phyloP scores from a whole-genome alignment of 2,113 vertebrate species.

The Syrrhaptes paradoxus region DNA sequence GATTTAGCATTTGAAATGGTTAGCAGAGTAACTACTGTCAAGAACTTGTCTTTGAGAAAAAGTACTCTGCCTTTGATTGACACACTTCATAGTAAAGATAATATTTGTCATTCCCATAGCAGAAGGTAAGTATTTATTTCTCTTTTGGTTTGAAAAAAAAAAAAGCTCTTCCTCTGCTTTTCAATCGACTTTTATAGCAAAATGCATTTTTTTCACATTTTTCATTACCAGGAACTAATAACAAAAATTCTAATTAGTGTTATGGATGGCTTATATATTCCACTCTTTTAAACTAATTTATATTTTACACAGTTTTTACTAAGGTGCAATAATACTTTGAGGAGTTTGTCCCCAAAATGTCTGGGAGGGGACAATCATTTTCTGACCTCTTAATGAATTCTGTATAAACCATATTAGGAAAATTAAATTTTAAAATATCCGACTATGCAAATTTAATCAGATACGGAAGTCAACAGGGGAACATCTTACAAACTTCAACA shows the following conservation, averaged over 20 bases:
- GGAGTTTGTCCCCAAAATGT: background rate
- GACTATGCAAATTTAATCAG: background rate
- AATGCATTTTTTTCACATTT: background rate
- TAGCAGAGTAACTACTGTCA: background rate
- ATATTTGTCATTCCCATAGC: background rate
- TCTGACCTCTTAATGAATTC: background rate
- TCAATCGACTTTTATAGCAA: background rate
- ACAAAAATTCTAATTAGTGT: background rate
- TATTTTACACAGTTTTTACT: background rate
- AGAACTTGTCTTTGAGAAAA: background rate
- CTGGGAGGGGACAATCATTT: background rate
- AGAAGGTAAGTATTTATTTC: background rate
- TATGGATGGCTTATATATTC: background rate
- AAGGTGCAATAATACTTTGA: constrained; percentile 5
- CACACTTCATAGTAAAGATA: background rate
- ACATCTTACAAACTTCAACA: background rate
- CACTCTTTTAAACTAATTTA: background rate
- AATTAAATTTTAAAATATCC: background rate
- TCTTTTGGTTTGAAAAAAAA: background rate
- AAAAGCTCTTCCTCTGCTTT: background rate
- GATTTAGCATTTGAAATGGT: background rate
- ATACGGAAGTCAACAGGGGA: background rate
- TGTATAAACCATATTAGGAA: background rate
- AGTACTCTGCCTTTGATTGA: background rate
- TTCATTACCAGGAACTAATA: background rate